Evolutionary conservation across 2,888 invertebrate species (phyloP), one percentile per base, ranked within the genome.

Genomic region (Xestia c-nigrum): DNA sequence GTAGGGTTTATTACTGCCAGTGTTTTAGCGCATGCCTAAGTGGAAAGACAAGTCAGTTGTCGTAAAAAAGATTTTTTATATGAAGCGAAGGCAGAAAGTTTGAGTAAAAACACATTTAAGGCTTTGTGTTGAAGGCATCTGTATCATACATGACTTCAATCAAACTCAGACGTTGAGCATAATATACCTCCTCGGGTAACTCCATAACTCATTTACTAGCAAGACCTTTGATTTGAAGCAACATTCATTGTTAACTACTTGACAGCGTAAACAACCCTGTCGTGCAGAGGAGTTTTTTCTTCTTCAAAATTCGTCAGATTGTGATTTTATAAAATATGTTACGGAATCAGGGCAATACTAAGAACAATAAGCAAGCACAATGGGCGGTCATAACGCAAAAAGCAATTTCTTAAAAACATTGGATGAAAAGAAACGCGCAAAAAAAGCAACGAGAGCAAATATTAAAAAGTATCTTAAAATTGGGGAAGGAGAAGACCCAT

Each of bases 51-150:
- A 65, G 72, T 21, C 71, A 78, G 66, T 59, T 64, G 66, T 70
- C 82, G 72, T 79, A 74, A 81, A 81, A 84, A 74, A 31, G 19
- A 46, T 21, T 72, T 79, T 72, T 72, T 78, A 74, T 79, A 50
- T 40, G 59, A 66, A 81, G 81, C 67, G 47, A 69, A 78, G 64
- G 21, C n/a, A 38, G 16, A 46, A 63, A 74, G n/a, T 47, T 67
- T 40, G 16, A n/a, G 19, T 1, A 12, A n/a, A 14, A 40, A 5
- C 63, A 71, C 38, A 72, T 69, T 72, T 40, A 63, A 16, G 12
- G 7, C 5, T 63, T 10, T 50, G 43, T 31, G 31, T 31, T 31
- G 31, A 31, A 31, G 31, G 16, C 19, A 40, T n/a, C 2, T 38
- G 12, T n/a, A 55, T 43, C 21, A 52, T 24, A 9, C 38, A 52